Evolutionary conservation across 2,888 invertebrate genomes (phyloP).

Genomic region (Sylvicola cinctus): DNA sequence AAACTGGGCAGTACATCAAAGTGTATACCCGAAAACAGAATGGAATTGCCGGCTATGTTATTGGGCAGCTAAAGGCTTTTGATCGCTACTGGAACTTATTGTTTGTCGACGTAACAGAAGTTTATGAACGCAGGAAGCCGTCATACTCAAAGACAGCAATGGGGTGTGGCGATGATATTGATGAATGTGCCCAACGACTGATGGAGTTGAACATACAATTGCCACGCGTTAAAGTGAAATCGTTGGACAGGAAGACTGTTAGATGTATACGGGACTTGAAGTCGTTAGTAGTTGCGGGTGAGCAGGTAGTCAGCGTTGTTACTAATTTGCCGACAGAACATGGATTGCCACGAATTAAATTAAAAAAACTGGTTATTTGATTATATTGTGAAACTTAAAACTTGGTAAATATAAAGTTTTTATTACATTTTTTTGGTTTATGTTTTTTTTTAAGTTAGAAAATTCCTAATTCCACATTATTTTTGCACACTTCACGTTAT

Average conservation of each 20-base stretch:
- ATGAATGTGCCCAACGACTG: conserved; percentile 23
- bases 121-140: conserved; percentile 40
- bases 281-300: conserved; percentile 53
- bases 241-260: conserved; percentile 37
- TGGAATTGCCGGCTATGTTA: conserved; percentile 53
- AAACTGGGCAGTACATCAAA: too few species aligned
- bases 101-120: conserved; percentile 61
- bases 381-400: too few species aligned
- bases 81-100: conserved; percentile 91
- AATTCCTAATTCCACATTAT: too few species aligned
- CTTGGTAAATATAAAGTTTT: too few species aligned
- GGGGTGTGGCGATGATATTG: too few species aligned
- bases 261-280: conserved; percentile 44
- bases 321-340: too few species aligned
- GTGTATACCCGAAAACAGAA: conserved; percentile 44
- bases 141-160: too few species aligned
- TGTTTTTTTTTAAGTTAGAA: too few species aligned
- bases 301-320: conserved; percentile 36
- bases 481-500: too few species aligned
- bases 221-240: conserved; percentile 33
- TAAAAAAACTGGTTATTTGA: too few species aligned
- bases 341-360: too few species aligned
- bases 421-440: too few species aligned
- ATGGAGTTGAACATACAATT: conserved; percentile 27
- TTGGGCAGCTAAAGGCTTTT: conserved; percentile 64